Conservation (phyloP, 1,140 invertebrate genomes). For the Campoletis sonorensis region DNA sequence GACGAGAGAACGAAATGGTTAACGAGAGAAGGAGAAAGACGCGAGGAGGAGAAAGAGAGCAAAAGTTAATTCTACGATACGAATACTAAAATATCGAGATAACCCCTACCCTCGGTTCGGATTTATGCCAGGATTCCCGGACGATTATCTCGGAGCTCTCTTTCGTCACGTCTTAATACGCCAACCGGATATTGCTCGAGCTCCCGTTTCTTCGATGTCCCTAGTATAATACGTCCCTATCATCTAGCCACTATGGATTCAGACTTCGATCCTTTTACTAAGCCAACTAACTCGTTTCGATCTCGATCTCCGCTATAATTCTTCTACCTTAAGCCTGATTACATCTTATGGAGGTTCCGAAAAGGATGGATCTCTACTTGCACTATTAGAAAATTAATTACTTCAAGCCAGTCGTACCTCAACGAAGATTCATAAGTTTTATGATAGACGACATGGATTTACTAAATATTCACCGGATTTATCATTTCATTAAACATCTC, state of each 20-base stretch:
- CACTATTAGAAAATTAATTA: neutral
- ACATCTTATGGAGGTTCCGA: neutral
- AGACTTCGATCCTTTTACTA: conserved; percentile 31
- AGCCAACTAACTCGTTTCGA: conserved; percentile 39
- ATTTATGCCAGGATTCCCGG: conserved; percentile 35
- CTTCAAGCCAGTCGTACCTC: neutral
- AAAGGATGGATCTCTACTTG: neutral
- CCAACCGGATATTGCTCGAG: conserved; percentile 16
- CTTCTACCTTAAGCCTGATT: neutral
- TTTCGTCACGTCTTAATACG: conserved; percentile 41
- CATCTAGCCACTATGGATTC: conserved; percentile 15
- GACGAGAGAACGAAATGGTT: conserved; percentile 12
- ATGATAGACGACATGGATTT: neutral
- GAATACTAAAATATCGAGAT: conserved; percentile 47
- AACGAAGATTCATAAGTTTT: neutral
- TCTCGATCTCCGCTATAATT: neutral
- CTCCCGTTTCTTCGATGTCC: conserved; percentile 21
- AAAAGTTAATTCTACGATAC: conserved; percentile 37
- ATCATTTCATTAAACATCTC: neutral
- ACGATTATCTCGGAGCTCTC: conserved; percentile 41
- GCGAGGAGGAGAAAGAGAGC: conserved; percentile 4
- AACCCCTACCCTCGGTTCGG: conserved; percentile 30
- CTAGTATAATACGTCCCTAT: conserved; percentile 16
- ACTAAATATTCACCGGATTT: neutral
- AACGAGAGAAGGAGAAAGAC: conserved; percentile 6